Percentiles rank a stretch among this genome's conserved stretches.
phyloP scores from a whole-genome alignment of 2,113 vertebrate species.

The Prietella phreatophila region DNA sequence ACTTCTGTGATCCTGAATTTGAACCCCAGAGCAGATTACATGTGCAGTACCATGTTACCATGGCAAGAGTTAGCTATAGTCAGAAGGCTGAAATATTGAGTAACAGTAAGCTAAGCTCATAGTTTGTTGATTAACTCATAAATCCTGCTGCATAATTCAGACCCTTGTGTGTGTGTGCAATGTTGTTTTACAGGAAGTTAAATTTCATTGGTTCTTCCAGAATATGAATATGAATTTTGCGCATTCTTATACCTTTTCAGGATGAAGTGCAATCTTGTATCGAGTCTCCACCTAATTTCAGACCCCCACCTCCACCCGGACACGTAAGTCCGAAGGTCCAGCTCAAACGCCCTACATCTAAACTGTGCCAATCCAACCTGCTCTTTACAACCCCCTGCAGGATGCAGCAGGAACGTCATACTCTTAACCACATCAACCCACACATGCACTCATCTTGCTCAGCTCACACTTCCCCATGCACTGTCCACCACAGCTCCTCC shows the following conservation, averaged over 20 bases:
- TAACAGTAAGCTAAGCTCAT: no score
- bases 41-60: neutral
- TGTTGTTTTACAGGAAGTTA: neutral
- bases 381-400: constrained; percentile 73
- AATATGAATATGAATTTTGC: neutral
- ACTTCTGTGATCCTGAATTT: neutral
- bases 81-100: neutral
- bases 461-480: constrained; percentile 31
- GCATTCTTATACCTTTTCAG: constrained; percentile 64
- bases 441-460: constrained; percentile 37
- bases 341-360: constrained; percentile 68
- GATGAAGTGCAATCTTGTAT: constrained; percentile 71
- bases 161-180: neutral
- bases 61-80: neutral
- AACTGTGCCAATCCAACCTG: constrained; percentile 72
- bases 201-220: neutral
- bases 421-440: constrained; percentile 64
- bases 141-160: neutral
- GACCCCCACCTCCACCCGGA: constrained; percentile 61
- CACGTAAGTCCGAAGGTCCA: constrained; percentile 59
- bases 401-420: constrained; percentile 67
- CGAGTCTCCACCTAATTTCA: constrained; percentile 73
- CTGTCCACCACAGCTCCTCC: constrained; percentile 52
- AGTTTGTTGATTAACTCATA: neutral
- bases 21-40: neutral